Conservation (phyloP, 2,797 vertebrate species). For the Cynopterus sphinx region DNA sequence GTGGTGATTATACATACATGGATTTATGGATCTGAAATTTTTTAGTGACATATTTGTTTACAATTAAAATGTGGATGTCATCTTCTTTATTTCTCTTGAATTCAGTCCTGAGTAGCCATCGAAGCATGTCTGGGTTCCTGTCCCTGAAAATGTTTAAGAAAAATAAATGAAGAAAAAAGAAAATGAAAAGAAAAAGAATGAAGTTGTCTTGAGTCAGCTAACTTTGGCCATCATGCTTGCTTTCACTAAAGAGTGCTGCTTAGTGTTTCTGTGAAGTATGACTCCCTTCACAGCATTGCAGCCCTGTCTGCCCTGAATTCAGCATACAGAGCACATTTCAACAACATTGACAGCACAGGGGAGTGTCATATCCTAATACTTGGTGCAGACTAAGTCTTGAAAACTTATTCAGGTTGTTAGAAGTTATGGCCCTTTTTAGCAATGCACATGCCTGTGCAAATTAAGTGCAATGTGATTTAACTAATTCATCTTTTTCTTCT, state of each 20-base stretch:
- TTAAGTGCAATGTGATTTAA: background rate
- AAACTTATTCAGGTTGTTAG: background rate
- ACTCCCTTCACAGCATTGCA: background rate
- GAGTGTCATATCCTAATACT: background rate
- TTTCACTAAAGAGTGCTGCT: background rate
- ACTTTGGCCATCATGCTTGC: background rate
- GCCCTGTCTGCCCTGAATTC: background rate
- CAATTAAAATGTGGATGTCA: slow-evolving; percentile 30
- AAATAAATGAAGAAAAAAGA: too few relatives aligned
- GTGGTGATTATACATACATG: background rate
- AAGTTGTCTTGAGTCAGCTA: slow-evolving; percentile 38
- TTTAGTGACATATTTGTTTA: slow-evolving; percentile 19
- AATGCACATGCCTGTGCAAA: background rate
- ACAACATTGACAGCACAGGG: too few relatives aligned
- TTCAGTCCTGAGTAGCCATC: background rate
- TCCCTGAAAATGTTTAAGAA: slow-evolving; percentile 51
- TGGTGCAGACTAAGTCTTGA: background rate
- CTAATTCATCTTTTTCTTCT: background rate
- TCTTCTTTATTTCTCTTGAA: slow-evolving; percentile 36
- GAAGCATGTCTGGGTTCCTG: slow-evolving; percentile 21
- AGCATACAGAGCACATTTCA: background rate
- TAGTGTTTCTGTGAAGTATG: background rate
- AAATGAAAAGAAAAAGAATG: slow-evolving; percentile 54
- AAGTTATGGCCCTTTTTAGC: background rate
- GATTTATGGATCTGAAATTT: slow-evolving; percentile 22